Percentiles rank a stretch among this genome's conserved stretches.
These are phyloP conservation scores for Latrodectus elegans DNA, from an alignment of 2,888 invertebrate genomes.

Conservation along the genomic window DNA sequence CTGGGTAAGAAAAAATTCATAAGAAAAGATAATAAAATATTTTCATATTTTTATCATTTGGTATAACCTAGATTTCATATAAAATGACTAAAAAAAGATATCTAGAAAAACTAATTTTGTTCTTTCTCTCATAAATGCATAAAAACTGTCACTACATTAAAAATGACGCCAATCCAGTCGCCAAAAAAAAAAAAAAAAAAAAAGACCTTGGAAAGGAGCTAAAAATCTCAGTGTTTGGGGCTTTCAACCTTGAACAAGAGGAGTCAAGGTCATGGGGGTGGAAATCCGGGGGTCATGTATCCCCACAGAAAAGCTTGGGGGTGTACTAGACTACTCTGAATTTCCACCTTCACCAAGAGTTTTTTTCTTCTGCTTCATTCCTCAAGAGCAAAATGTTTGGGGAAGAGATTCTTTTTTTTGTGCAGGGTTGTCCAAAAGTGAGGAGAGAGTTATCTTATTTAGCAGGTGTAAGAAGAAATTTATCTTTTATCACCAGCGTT, in stretches of 20 bases:
- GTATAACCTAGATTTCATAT: no score
- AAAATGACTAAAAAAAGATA: no score
- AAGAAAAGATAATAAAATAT: no score
- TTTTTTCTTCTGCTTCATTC: neutral
- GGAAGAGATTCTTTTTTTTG: neutral
- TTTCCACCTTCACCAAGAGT: constrained; percentile 14
- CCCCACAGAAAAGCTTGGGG: neutral
- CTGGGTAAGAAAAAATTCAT: no score
- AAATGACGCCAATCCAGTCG: neutral
- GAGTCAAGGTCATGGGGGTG: constrained; percentile 52
- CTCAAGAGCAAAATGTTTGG: neutral
- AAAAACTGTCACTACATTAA: neutral
- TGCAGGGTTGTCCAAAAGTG: neutral
- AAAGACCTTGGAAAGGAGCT: constrained; percentile 4
- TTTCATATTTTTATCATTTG: no score
- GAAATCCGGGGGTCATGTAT: constrained; percentile 39
- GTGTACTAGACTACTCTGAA: constrained; percentile 32
- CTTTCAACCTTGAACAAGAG: constrained; percentile 15
- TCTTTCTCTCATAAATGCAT: neutral
- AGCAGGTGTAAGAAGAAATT: neutral
- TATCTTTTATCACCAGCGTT: neutral
- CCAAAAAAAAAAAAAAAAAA: no score
- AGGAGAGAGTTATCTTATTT: neutral
- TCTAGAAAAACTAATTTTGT: neutral
- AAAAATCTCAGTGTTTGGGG: constrained; percentile 10